Conservation (phyloP, 2,113 vertebrate species). For the Nothocercus nigrocapillus region DNA sequence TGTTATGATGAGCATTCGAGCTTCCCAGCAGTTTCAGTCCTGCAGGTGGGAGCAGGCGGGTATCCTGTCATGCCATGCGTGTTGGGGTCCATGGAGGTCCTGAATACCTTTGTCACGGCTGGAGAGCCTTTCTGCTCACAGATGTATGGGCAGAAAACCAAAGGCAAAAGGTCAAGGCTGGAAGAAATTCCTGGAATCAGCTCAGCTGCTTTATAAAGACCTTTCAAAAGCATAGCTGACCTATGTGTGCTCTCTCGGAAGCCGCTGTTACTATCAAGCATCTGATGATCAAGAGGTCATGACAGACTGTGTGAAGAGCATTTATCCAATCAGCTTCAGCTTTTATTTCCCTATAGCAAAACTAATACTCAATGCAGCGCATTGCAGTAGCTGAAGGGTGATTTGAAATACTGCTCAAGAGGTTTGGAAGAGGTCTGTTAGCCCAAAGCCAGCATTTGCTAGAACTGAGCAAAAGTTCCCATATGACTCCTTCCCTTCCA, state of each 20-base stretch:
- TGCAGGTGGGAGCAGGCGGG: not conserved
- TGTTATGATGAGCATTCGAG: not conserved
- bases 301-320: not conserved
- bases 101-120: fast-evolving
- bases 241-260: not conserved
- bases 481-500: slow-evolving; percentile 10
- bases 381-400: not conserved
- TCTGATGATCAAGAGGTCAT: not conserved
- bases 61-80: not conserved
- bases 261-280: not conserved
- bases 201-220: not conserved
- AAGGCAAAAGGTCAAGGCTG: not conserved
- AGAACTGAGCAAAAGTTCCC: not conserved
- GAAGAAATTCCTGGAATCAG: not conserved
- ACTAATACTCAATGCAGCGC: not conserved
- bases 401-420: slow-evolving; percentile 28
- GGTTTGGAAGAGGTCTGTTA: not conserved
- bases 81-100: not conserved
- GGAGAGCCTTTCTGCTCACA: not conserved
- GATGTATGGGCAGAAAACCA: not conserved
- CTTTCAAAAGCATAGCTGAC: not conserved
- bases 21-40: not conserved
- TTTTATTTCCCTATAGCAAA: not conserved
- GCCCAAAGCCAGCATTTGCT: not conserved
- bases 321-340: not conserved